phyloP scores from a whole-genome alignment of 1,140 invertebrate genomes.

The Homarus americanus region DNA sequence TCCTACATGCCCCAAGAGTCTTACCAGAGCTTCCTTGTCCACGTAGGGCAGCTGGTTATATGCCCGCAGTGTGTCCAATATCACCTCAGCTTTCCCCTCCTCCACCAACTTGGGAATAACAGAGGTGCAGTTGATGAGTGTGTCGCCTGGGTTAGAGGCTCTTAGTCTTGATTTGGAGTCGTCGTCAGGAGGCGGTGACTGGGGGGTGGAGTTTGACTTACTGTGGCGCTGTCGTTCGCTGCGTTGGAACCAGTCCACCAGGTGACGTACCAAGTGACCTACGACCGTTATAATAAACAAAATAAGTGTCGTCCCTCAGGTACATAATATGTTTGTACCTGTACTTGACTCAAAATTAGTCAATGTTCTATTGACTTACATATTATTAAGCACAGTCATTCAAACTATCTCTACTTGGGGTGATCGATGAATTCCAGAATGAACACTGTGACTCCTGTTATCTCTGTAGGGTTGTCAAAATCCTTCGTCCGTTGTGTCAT shows the following conservation, averaged over 20 bases:
- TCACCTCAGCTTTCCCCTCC: conserved; percentile 52
- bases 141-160: background rate
- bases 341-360: too few species aligned
- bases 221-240: background rate
- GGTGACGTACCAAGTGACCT: background rate
- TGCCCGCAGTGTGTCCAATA: conserved; percentile 54
- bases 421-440: too few species aligned
- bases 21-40: conserved; percentile 61
- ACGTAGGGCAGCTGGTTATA: conserved; percentile 58
- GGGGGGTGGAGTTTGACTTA: background rate
- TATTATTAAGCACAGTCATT: too few species aligned
- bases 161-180: background rate
- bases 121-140: conserved; percentile 22
- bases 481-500: too few species aligned
- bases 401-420: too few species aligned
- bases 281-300: background rate
- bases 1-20: too few species aligned
- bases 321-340: too few species aligned
- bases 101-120: conserved; percentile 64
- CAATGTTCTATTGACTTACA: too few species aligned
- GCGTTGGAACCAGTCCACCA: conserved; percentile 2
- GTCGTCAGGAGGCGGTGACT: background rate
- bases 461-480: too few species aligned
- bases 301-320: too few species aligned
- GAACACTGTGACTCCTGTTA: too few species aligned